A percentile compares a stretch with the other conserved stretches of the same genome.
phyloP scores from a whole-genome alignment of 2,888 invertebrate species.

The Brachyopa scutellaris region DNA sequence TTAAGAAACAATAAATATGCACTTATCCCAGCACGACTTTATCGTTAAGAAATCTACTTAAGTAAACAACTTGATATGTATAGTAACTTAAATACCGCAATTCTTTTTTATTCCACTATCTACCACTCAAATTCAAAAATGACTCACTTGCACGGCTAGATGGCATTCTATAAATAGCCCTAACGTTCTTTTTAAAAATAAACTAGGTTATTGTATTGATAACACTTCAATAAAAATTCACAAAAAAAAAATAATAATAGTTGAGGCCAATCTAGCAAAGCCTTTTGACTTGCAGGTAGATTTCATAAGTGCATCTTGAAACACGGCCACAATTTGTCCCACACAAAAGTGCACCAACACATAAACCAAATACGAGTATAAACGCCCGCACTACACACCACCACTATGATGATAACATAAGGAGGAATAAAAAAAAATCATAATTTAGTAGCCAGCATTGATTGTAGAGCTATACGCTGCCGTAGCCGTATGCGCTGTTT shows the following conservation, averaged over 20 bases:
- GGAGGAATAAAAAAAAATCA: conserved; percentile 18
- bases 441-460: conserved; percentile 25
- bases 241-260: conserved; percentile 26
- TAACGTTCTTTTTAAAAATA: conserved; percentile 39
- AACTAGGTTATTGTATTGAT: conserved; percentile 54
- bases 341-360: conserved; percentile 40
- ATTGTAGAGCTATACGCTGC: conserved; percentile 18
- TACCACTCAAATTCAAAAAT: neutral
- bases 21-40: no score
- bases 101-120: conserved; percentile 12
- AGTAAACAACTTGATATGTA: no score
- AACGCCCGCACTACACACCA: conserved; percentile 20
- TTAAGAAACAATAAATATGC: no score
- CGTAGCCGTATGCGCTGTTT: conserved; percentile 13
- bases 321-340: conserved; percentile 19
- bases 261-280: conserved; percentile 28
- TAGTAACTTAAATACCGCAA: no score
- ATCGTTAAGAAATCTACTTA: no score
- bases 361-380: no score
- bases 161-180: conserved; percentile 41
- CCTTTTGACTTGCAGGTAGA: conserved; percentile 50
- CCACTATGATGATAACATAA: neutral
- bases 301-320: conserved; percentile 45
- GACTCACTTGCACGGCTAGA: conserved; percentile 4
- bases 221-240: conserved; percentile 45